Percentiles rank a stretch among this genome's conserved stretches.
Conservation (phyloP, 2,797 vertebrate genomes). For the Pampus argenteus region DNA sequence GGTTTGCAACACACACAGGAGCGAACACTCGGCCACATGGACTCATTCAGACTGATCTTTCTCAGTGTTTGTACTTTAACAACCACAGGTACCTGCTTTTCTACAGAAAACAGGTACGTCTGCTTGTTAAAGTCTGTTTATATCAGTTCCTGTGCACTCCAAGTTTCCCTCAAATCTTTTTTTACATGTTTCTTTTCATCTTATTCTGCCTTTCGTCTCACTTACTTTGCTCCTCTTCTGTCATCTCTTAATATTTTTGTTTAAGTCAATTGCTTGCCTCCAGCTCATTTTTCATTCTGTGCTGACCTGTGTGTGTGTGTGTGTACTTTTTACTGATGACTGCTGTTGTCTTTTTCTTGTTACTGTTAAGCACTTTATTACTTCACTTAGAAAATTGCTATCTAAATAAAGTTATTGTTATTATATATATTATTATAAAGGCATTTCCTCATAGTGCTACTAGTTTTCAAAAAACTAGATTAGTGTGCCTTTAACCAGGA, state of each 20-base stretch:
- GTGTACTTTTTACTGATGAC: neutral
- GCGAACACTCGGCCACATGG: slow-evolving; percentile 18
- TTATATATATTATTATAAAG: too few species aligned
- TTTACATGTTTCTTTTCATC: slow-evolving; percentile 35
- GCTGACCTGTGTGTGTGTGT: too few species aligned
- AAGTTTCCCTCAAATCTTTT: slow-evolving; percentile 28
- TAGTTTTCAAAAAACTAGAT: too few species aligned
- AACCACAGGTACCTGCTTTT: slow-evolving; percentile 41
- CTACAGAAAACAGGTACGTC: slow-evolving; percentile 50
- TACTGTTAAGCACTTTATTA: too few species aligned
- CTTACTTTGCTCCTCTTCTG: too few species aligned
- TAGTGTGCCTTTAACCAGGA: neutral
- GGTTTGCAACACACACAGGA: slow-evolving; percentile 14
- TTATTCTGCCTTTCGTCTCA: neutral
- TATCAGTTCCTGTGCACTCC: slow-evolving; percentile 41
- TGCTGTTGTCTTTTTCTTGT: neutral
- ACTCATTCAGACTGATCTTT: slow-evolving; percentile 28
- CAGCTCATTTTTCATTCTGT: too few species aligned
- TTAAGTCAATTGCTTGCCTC: too few species aligned
- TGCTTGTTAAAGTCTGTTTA: slow-evolving; percentile 52
- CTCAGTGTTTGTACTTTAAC: slow-evolving; percentile 46
- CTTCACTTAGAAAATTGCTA: too few species aligned
- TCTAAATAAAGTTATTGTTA: too few species aligned
- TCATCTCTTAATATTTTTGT: too few species aligned
- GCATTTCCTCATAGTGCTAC: too few species aligned